A percentile compares a stretch with the other conserved stretches of the same genome.
These are phyloP conservation scores for Platygyra sinensis DNA, from an alignment of 64 coral and sea anemone species.

Conservation along the genomic window DNA sequence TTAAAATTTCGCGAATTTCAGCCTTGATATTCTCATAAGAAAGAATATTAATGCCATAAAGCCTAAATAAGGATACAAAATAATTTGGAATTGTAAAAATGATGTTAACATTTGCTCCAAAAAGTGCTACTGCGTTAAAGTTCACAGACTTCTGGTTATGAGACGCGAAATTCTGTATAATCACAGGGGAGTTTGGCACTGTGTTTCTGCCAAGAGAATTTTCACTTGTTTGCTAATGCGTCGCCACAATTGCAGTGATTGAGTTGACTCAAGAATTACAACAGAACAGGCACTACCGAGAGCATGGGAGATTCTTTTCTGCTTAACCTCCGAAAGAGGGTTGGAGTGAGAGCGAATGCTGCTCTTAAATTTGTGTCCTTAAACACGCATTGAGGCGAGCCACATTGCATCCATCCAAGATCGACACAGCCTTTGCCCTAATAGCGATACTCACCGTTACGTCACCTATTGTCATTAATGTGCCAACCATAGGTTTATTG, in stretches of 20 bases:
- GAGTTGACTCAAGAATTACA: no score
- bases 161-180: conserved; percentile 54
- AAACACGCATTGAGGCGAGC: conserved; percentile 53
- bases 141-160: conserved; percentile 60
- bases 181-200: conserved; percentile 21
- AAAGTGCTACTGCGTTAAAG: conserved; percentile 36
- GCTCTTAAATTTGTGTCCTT: conserved; percentile 15
- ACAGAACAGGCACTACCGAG: no score
- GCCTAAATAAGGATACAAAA: conserved; percentile 4
- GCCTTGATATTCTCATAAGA: no score
- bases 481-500: no score
- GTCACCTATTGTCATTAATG: no score
- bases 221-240: not conserved
- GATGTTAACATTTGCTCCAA: conserved; percentile 53
- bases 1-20: no score
- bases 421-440: conserved; percentile 35
- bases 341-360: conserved; percentile 10
- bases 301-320: no score
- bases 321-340: no score
- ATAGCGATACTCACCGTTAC: no score
- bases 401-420: conserved; percentile 39
- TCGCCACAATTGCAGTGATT: not conserved
- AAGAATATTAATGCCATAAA: no score
- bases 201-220: not conserved
- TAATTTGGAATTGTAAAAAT: conserved; percentile 51